Conservation (phyloP, 2,113 vertebrate genomes). For the Trichechus manatus region DNA sequence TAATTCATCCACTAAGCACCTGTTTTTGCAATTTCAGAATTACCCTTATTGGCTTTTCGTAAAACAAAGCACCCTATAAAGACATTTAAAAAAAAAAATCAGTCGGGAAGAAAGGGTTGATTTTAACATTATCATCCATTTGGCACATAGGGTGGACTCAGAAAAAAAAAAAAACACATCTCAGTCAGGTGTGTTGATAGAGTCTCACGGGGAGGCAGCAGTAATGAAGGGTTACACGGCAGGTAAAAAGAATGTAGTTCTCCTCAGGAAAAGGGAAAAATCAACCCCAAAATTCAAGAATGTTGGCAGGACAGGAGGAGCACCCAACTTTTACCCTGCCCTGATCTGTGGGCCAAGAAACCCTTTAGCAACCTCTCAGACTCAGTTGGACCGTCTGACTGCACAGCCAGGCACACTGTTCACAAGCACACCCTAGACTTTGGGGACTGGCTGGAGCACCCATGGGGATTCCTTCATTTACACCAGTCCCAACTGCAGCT, state of each 20-base stretch:
- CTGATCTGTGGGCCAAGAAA: background rate
- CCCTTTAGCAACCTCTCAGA: background rate
- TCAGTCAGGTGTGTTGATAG: background rate
- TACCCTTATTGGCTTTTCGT: slow-evolving; percentile 39
- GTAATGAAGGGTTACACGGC: background rate
- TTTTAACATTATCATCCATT: slow-evolving; percentile 66
- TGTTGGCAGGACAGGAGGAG: background rate
- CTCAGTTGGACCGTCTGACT: background rate
- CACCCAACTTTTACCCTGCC: fast-evolving
- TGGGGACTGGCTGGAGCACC: background rate
- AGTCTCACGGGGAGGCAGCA: slow-evolving; percentile 24
- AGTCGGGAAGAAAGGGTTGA: slow-evolving; percentile 52
- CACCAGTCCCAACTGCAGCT: background rate
- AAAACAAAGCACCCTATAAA: slow-evolving; percentile 56
- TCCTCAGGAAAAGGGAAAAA: background rate
- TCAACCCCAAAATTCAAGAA: background rate
- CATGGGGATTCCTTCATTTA: background rate
- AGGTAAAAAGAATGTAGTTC: background rate
- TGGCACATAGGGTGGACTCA: background rate
- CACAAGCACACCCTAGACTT: background rate
- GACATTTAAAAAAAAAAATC: slow-evolving; percentile 26
- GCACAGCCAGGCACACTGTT: fast-evolving
- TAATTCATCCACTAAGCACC: slow-evolving; percentile 35
- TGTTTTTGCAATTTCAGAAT: slow-evolving; percentile 60
- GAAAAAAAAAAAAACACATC: slow-evolving; percentile 68